Percentiles rank a stretch among this genome's conserved stretches.
These are phyloP conservation scores for Silurus meridionalis DNA, from an alignment of 2,113 vertebrate genomes.

Conservation along the genomic window DNA sequence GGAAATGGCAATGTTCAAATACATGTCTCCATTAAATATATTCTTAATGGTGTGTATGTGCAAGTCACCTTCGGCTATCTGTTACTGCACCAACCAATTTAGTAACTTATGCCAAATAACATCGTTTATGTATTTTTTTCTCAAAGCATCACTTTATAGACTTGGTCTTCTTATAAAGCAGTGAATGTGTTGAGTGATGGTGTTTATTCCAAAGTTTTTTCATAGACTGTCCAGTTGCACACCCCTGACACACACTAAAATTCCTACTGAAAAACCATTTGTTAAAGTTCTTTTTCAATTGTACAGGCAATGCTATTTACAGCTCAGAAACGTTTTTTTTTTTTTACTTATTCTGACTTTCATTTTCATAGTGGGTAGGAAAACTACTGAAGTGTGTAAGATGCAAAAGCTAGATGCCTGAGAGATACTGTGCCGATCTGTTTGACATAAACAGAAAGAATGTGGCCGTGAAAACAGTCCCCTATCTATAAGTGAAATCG, in stretches of 20 bases:
- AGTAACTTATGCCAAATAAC: not conserved
- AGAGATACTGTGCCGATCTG: conserved; percentile 55
- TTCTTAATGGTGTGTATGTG: conserved; percentile 19
- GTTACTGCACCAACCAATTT: not conserved
- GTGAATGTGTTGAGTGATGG: not conserved
- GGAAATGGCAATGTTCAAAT: not conserved
- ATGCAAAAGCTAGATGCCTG: conserved; percentile 49
- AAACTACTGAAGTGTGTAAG: conserved; percentile 61
- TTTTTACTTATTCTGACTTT: conserved; percentile 39
- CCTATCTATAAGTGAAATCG: conserved; percentile 60
- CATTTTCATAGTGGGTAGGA: conserved; percentile 42
- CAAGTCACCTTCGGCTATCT: not conserved
- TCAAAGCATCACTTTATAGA: not conserved
- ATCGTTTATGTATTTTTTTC: not conserved
- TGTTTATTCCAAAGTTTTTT: conserved; percentile 14
- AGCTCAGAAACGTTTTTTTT: conserved; percentile 35
- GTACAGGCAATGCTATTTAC: conserved; percentile 11
- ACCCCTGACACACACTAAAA: not conserved
- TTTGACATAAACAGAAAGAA: conserved; percentile 57
- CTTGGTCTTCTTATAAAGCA: not conserved
- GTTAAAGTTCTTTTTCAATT: not conserved
- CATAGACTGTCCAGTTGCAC: not conserved
- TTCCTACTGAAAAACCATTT: conserved; percentile 9
- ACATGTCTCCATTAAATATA: not conserved
- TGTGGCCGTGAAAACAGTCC: conserved; percentile 42